Base-by-base conservation (phyloP, 2,888 invertebrate species). In the Yponomeuta sedellus region DNA sequence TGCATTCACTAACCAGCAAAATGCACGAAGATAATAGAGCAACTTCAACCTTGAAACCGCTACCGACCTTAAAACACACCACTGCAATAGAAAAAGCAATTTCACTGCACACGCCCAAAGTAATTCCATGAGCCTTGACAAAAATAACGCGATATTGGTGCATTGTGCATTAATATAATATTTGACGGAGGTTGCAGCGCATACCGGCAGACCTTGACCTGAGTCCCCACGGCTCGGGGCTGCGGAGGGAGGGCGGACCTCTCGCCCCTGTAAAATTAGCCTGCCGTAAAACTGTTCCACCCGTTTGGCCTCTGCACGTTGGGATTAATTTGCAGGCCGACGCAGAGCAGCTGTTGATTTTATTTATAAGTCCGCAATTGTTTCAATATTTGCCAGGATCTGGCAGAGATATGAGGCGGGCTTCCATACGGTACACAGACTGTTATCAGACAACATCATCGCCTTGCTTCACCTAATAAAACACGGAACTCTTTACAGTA, bases 161-260 rank as follows among this genome's bases (percentile, higher is more conserved):
- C 63, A 63, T 44, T 44, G 40, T 44, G 52, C 40, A 63, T 63
- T 63, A 63, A 63, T 63, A 44, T 63, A 28, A 40, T 39, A 63
- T 63, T 40, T 44, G 63, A 63, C 40, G 63, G 63, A 63, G 44
- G 63, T 44, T 52, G 63, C 44, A 22, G 19, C 12, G 22, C 63
- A 44, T 34, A 34, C 34, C 34, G 34, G 20, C 22, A 20, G 40
- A 62, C 63, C 63, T 22, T 63, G 63, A 63, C 63, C 63, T 44
- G 28, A 25, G 11, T 59, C 59, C 20, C 44, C 16, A 16, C 44
- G 16, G 44, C 2, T 2, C 2, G 44, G 44, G 44, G 44, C 16
- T 2, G 44, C 16, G 44, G 44, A 52, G 16, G 44, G 16, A 5
- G 44, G 8, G 44, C 16, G 44, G 44, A 52, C 44, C 44, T 52